These are phyloP conservation scores for Mastomys natalensis DNA, from an alignment of 2,113 vertebrate species.

Conservation along the genomic window DNA sequence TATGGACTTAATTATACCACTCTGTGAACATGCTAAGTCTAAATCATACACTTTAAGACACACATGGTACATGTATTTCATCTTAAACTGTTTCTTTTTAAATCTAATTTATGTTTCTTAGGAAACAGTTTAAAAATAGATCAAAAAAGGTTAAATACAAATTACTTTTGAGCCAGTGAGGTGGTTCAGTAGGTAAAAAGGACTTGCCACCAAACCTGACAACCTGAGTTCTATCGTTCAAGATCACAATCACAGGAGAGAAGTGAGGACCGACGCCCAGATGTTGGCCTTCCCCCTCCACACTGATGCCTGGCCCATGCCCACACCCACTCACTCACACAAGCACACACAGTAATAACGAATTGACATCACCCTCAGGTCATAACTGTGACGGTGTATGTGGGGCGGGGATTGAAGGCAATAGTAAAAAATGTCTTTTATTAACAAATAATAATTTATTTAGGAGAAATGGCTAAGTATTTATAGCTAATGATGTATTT, in stretches of 20 bases:
- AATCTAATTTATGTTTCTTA: slow-evolving; percentile 24
- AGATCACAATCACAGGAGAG: neutral
- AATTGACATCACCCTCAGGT: neutral
- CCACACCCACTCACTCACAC: neutral
- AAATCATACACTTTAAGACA: neutral
- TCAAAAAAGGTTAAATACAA: slow-evolving; percentile 51
- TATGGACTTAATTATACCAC: neutral
- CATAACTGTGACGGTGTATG: neutral
- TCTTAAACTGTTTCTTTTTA: neutral
- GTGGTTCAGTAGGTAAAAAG: neutral
- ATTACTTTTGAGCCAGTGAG: neutral
- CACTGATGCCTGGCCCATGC: neutral
- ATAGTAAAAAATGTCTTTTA: neutral
- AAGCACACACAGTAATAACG: neutral
- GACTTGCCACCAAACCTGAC: neutral
- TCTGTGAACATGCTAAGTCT: neutral
- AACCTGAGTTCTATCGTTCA: neutral
- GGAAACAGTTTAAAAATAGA: slow-evolving; percentile 62
- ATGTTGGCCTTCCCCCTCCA: neutral
- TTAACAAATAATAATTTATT: slow-evolving; percentile 31
- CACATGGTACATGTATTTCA: neutral
- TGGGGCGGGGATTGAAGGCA: neutral
- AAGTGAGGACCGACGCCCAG: neutral
- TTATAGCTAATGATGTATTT: neutral
- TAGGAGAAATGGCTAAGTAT: slow-evolving; percentile 37